phyloP scores from a whole-genome alignment of 2,797 vertebrate species.

The Poecilia picta region DNA sequence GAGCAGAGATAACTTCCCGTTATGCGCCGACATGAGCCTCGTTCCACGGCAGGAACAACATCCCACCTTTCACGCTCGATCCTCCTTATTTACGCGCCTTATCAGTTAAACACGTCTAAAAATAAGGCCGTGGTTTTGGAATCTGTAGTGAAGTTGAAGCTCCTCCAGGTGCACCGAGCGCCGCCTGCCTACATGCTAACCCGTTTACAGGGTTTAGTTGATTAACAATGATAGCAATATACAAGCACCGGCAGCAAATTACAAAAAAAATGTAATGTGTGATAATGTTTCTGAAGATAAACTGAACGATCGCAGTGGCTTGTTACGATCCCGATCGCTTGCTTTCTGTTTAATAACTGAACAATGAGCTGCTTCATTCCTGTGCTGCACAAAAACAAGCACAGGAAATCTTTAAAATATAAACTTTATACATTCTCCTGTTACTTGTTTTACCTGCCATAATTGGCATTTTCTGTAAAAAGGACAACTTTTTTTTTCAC shows the following conservation, averaged over 20 bases:
- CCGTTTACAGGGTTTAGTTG: not conserved
- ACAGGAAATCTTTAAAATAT: not conserved
- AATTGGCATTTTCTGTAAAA: not conserved
- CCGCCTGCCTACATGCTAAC: not conserved
- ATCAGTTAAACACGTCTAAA: conserved; percentile 34
- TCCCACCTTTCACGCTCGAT: not conserved
- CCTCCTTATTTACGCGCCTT: conserved; percentile 9
- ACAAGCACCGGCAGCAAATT: not conserved
- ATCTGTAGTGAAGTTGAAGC: conserved; percentile 27
- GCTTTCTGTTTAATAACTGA: not conserved
- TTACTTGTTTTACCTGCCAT: not conserved
- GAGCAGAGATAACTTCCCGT: not conserved
- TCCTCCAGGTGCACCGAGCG: conserved; percentile 14
- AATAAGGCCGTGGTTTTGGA: conserved; percentile 56
- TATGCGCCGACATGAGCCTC: not conserved
- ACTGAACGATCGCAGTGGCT: not conserved
- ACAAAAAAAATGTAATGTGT: not conserved
- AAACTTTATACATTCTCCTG: not conserved
- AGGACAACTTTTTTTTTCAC: no score
- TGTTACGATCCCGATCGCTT: not conserved
- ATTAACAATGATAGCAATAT: conserved; percentile 13
- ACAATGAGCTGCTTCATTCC: not conserved
- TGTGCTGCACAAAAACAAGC: not conserved
- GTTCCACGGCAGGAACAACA: conserved; percentile 11
- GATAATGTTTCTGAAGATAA: not conserved